Evolutionary conservation across 2,113 vertebrate genomes (phyloP), one percentile per base, ranked within the genome.

Genomic region (Sturnus vulgaris): DNA sequence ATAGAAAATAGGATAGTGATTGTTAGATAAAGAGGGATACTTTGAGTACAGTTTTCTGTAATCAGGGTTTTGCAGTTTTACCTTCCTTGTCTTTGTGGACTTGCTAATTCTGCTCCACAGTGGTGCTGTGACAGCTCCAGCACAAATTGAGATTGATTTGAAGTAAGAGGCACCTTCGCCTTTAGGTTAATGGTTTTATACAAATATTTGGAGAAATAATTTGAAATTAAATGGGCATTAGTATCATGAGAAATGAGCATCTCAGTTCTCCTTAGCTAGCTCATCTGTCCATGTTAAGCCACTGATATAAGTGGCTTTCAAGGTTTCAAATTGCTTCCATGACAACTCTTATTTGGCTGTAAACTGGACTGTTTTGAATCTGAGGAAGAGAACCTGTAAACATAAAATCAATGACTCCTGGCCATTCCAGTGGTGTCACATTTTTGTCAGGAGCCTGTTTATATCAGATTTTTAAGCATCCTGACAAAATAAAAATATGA

Each of bases 341-440:
- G 50, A 61, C 37, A 88, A 33, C 16, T 49, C 0, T 2, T 14
- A 25, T 55, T 40, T 59, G 75, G 19, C 64, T 93, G 33, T 80
- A 55, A 86, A 70, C 9, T 31, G 39, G 7, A 59, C 73, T 83
- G 27, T 47, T 73, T 90, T 63, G 83, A 66, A 73, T 66, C 55
- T 57, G 17, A 17, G 39, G 25, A 89, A 91, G 30, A 73, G 39
- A 86, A 83, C 23, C 31, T 44, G 37, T 55, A 95, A 83, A 86
- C 1, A 0, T 13, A 88, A 91, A 94, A 83, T 37, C 69, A 81
- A 10, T 70, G 39, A 47, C n/a, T 91, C 60, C 60, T 96, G 65
- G 70, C 60, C 22, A 59, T 96, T 90, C 94, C 60, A 94, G 86
- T 88, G 83, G 39, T 56, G 83, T 92, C 53, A 79, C 92, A 81